These are phyloP conservation scores for Climacteris rufus DNA, from an alignment of 2,113 vertebrate species.

Conservation along the genomic window DNA sequence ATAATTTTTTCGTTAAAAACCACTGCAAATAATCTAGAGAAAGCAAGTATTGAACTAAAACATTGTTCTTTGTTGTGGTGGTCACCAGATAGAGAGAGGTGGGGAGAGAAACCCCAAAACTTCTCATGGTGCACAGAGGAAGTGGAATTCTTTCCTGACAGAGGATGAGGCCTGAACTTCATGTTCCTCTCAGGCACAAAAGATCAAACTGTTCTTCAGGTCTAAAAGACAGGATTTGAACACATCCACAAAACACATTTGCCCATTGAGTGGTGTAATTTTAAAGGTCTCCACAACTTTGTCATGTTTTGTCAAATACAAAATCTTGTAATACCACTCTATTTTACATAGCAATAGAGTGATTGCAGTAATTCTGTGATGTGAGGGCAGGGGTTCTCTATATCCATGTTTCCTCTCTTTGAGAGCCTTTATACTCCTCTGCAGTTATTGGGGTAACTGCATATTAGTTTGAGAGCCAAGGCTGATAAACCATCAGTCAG, in stretches of 20 bases:
- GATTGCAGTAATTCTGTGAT: neutral
- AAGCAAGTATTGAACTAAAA: neutral
- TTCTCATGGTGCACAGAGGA: neutral
- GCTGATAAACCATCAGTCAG: neutral
- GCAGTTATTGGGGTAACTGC: neutral
- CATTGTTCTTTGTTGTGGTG: neutral
- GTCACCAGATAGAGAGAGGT: neutral
- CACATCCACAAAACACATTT: neutral
- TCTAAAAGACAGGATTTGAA: neutral
- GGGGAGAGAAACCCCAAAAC: neutral
- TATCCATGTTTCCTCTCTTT: accelerated
- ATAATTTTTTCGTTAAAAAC: neutral
- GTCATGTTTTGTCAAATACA: neutral
- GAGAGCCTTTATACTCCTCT: neutral
- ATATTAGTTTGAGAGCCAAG: neutral
- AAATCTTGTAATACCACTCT: neutral
- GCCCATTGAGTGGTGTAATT: neutral
- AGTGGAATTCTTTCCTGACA: neutral
- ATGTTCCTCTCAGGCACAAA: neutral
- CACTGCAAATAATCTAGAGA: neutral
- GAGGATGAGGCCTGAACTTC: neutral
- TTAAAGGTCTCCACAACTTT: neutral
- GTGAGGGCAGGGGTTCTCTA: neutral
- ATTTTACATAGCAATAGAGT: neutral
- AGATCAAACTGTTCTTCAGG: neutral